phyloP scores from a whole-genome alignment of 2,888 invertebrate genomes.

The Idaea straminata region DNA sequence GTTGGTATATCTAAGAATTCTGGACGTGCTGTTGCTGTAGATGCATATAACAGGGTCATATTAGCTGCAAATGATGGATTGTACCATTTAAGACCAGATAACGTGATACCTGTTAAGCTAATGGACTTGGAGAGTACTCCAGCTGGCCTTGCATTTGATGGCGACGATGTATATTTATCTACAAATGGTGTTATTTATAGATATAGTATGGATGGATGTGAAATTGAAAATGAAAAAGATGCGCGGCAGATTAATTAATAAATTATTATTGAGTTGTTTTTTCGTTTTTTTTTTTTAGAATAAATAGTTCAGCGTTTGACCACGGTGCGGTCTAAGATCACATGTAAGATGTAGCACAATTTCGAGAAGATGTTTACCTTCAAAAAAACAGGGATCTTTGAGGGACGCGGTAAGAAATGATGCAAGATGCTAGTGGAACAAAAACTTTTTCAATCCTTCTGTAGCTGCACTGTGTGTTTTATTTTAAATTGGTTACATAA shows the following conservation, averaged over 20 bases:
- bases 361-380: too few species aligned
- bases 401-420: too few species aligned
- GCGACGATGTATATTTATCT: conserved; percentile 52
- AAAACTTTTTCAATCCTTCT: too few species aligned
- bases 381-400: too few species aligned
- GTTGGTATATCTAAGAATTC: conserved; percentile 64
- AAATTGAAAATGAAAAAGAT: conserved; percentile 11
- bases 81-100: conserved; percentile 56
- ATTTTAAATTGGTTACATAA: too few species aligned
- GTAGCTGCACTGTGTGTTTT: too few species aligned
- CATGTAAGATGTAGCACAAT: too few species aligned
- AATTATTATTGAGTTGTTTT: not conserved
- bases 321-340: too few species aligned
- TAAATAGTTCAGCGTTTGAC: too few species aligned
- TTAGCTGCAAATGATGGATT: conserved; percentile 68
- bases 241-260: not conserved
- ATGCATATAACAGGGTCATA: conserved; percentile 46
- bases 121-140: conserved; percentile 67
- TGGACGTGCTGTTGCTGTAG: conserved; percentile 59
- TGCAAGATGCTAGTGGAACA: too few species aligned
- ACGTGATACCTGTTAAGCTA: conserved; percentile 62
- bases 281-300: not conserved
- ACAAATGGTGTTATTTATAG: conserved; percentile 63
- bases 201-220: conserved; percentile 46
- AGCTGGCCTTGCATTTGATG: conserved; percentile 56